Base-by-base conservation (phyloP, 1,140 invertebrate genomes). In the Anoplophora glabripennis region DNA sequence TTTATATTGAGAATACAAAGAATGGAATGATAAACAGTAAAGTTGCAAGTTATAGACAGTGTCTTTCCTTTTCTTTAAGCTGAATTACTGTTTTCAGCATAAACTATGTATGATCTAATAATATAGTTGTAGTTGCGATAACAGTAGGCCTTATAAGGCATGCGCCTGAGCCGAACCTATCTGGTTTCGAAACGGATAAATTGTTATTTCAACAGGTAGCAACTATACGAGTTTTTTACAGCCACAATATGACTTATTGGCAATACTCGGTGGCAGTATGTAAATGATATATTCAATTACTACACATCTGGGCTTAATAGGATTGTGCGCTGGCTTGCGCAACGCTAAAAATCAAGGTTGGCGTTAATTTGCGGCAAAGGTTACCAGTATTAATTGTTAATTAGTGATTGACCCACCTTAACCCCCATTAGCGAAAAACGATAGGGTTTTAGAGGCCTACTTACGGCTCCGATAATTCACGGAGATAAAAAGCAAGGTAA, bases 51-150 rank as follows among this genome's bases (percentile, higher is more conserved):
- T 8, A 15, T 42, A 15, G 7, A 42, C 14, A 9, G 40, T 15
- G 7, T 42, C 41, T 42, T 12, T 42, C 14, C 9, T 11, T 42
- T 42, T 42, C 21, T 28, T 28, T 28, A 28, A 28, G 3, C 5
- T 2, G 21, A 28, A 28, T 28, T 28, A 28, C 21, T 2, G 21
- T 28, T 28, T 28, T 28, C 5, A 28, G 5, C 21, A 28, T 28
- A 15, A 45, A 18, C 42, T 33, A 52, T 35, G 15, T 54, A 44
- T 54, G 52, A 54, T 54, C 52, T 54, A 54, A 54, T 54, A 54
- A 54, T 54, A 44, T 41, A 54, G 21, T 44, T 54, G 41, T 52
- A 21, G 28, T 52, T 52, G 40, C 49, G 49, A 17, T 42, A 44
- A 35, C 11, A 44, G 36, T 44, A 54, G 14, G 33, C 52, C 52